Conservation (phyloP, 2,888 invertebrate genomes). For the Drosophila vallismaia region DNA sequence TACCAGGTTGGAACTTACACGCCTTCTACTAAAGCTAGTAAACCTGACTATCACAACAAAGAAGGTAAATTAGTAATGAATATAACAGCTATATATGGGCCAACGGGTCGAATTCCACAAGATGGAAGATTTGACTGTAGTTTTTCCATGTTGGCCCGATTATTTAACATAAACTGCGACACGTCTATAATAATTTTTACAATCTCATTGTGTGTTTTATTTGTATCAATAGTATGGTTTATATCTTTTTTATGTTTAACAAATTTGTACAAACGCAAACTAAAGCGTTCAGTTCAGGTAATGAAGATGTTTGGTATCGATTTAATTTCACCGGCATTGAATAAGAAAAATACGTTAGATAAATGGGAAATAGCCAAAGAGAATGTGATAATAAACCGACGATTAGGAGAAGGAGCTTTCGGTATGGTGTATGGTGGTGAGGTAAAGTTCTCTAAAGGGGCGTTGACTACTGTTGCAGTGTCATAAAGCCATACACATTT, state of each 20-base stretch:
- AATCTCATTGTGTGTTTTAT: conserved; percentile 87
- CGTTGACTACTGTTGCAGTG: conserved; percentile 93
- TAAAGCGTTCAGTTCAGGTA: conserved; percentile 87
- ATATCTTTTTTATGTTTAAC: conserved; percentile 86
- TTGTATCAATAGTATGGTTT: conserved; percentile 84
- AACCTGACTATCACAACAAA: conserved; percentile 38
- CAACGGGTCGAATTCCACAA: conserved; percentile 84
- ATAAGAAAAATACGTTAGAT: conserved; percentile 86
- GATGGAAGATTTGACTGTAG: conserved; percentile 89
- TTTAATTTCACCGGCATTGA: conserved; percentile 85
- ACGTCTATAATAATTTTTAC: conserved; percentile 86
- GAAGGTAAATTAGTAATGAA: conserved; percentile 76
- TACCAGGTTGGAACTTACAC: conserved; percentile 86
- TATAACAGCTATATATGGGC: conserved; percentile 14
- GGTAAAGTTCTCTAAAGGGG: conserved; percentile 87
- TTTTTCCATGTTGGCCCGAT: conserved; percentile 88
- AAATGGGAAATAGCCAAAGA: no score
- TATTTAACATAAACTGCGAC: conserved; percentile 89
- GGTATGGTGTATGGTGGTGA: conserved; percentile 98
- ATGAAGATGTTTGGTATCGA: conserved; percentile 90
- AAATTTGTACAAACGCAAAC: conserved; percentile 87
- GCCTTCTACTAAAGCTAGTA: conserved; percentile 84
- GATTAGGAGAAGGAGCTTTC: no score
- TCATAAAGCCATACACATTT: no score
- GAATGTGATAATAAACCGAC: no score